Evolutionary conservation across 2,113 vertebrate genomes (phyloP).

Genomic region (Carettochelys insculpta): DNA sequence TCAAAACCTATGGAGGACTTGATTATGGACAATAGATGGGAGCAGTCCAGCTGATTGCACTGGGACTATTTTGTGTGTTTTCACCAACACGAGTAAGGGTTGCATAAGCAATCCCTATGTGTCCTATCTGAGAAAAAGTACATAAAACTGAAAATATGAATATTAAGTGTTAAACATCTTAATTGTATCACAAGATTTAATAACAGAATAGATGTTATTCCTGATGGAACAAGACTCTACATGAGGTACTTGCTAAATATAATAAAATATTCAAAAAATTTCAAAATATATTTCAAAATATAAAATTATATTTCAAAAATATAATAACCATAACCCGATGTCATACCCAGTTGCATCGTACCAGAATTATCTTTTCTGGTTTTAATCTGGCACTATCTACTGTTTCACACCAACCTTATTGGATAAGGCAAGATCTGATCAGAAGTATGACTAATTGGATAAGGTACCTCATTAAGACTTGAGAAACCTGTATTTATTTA

Average conservation of each 20-base stretch:
- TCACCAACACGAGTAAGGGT: background rate
- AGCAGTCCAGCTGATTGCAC: background rate
- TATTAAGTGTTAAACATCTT: no score
- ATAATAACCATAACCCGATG: no score
- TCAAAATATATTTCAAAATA: no score
- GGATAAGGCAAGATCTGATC: background rate
- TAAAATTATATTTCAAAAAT: no score
- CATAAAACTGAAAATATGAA: background rate
- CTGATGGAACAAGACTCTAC: no score
- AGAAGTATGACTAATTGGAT: background rate
- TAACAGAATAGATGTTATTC: no score
- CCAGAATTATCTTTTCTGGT: no score
- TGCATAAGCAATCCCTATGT: background rate
- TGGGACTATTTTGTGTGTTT: background rate
- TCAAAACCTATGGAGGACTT: background rate
- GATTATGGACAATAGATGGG: background rate
- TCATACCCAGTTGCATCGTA: no score
- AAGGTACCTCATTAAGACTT: background rate
- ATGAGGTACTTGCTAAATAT: no score
- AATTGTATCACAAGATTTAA: no score
- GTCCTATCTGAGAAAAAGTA: background rate
- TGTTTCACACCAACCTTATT: background rate
- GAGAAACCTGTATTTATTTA: background rate
- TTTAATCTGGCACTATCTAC: background rate
- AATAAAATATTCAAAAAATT: no score